Evolutionary conservation across 2,888 invertebrate genomes (phyloP).

Genomic region (Papilio protenor): DNA sequence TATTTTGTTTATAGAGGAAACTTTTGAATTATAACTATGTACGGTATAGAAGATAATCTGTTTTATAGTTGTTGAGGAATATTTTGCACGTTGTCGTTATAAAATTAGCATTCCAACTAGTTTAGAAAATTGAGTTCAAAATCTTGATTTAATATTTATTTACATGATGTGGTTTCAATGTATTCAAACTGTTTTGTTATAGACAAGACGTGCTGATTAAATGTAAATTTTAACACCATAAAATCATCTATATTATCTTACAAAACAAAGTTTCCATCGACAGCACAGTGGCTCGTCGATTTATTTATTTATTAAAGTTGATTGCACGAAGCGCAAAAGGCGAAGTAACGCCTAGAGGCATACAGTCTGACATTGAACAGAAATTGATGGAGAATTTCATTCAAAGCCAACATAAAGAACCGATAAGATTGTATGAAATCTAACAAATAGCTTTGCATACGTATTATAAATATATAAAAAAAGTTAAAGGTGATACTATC

Average conservation of each 20-base stretch:
- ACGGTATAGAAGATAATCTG: conserved; percentile 7
- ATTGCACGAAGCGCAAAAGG: background rate
- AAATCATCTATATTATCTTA: background rate
- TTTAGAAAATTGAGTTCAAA: background rate
- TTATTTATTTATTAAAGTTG: conserved; percentile 18
- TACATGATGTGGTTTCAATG: background rate
- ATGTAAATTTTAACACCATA: background rate
- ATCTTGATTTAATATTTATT: background rate
- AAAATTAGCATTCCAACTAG: background rate
- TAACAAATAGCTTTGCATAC: background rate
- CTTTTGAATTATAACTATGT: conserved; percentile 9
- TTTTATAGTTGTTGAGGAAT: conserved; percentile 9
- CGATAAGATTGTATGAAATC: background rate
- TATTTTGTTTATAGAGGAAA: conserved; percentile 28
- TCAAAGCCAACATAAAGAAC: background rate
- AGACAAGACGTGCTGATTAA: background rate
- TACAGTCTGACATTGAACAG: background rate
- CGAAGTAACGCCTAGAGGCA: background rate
- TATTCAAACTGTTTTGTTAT: background rate
- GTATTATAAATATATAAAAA: background rate
- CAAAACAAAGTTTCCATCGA: background rate
- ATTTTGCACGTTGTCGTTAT: background rate
- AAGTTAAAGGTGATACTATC: background rate
- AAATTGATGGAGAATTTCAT: background rate
- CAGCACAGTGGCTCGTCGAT: conserved; percentile 2